These are phyloP conservation scores for Actenoides lindsayi DNA, from an alignment of 2,113 vertebrate species.

Conservation along the genomic window DNA sequence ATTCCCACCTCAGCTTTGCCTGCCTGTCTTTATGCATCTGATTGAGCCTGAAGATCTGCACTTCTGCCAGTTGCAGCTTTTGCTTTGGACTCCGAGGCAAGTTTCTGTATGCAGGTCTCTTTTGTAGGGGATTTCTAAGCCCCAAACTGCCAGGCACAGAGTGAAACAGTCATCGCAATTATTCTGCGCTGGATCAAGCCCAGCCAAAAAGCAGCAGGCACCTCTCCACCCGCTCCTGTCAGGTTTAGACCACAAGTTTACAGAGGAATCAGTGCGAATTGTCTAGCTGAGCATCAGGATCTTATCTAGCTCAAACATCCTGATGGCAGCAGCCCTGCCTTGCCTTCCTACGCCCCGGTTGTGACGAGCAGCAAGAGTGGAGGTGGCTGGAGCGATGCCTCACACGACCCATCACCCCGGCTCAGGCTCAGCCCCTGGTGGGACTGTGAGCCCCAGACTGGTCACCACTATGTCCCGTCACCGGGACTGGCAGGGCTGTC, in stretches of 20 bases:
- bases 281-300: background rate
- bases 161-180: slow-evolving; percentile 10
- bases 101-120: background rate
- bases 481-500: background rate
- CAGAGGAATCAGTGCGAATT: background rate
- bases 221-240: background rate
- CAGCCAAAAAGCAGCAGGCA: background rate
- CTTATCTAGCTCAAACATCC: background rate
- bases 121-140: slow-evolving; percentile 16
- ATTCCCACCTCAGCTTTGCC: slow-evolving; percentile 38
- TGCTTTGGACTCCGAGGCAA: slow-evolving; percentile 9
- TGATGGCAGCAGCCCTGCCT: background rate
- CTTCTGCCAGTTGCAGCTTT: slow-evolving; percentile 36
- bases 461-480: fast-evolving
- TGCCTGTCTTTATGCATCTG: slow-evolving; percentile 37
- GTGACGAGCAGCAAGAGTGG: background rate
- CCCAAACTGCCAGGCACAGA: background rate
- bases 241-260: background rate
- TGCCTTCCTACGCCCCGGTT: background rate
- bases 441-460: fast-evolving
- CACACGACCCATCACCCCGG: fast-evolving
- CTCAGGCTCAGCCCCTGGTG: too few relatives aligned
- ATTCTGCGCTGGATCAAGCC: slow-evolving; percentile 6
- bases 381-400: fast-evolving
- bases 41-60: slow-evolving; percentile 40